Evolutionary conservation across 1,140 invertebrate genomes (phyloP), one percentile per base, ranked within the genome.

Genomic region (Caenorhabditis remanei): DNA sequence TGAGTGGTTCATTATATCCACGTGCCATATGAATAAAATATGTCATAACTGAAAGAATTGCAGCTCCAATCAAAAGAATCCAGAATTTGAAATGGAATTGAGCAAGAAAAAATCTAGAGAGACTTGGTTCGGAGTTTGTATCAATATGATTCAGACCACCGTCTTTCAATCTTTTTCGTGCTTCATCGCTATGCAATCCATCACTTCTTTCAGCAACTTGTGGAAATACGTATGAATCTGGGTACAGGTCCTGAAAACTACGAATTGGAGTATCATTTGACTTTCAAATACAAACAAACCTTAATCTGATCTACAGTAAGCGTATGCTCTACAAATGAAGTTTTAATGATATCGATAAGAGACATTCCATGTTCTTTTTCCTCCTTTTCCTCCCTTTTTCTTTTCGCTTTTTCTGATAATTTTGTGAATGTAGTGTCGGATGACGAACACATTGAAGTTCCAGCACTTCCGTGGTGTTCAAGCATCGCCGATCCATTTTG

Each of bases 1-100:
- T 92, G 19, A 92, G 84, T 14, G 89, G 61, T 85, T 92, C 91
- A 58, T 90, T 90, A 55, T 86, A 87, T 14, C 91, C 92, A 58
- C 90, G 91, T 85, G 90, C 90, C 24, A 93, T 87, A 58, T 93
- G 92, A 61, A 92, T 90, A 41, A 92, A 93, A 85, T 92, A 93
- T 32, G 90, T 91, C n/a, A 91, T 84, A 4, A 93, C 67, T 4
- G 84, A 90, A 13, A 91, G 79, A 55, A 92, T 63, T 21, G 89
- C 89, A n/a, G 90, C 91, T 21, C 90, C 91, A 40, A 92, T 84
- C 4, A 92, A 85, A 21, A 92, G 90, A 14, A 92, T 53, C 91
- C 91, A 92, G 56, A 92, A 92, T 88, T 92, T 92, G 87, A 91
- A 90, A 14, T 93, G 88, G 75, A 93, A 92, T 86, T 92, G 91